phyloP scores from a whole-genome alignment of 2,113 vertebrate genomes.

The Triplophysa rosa region DNA sequence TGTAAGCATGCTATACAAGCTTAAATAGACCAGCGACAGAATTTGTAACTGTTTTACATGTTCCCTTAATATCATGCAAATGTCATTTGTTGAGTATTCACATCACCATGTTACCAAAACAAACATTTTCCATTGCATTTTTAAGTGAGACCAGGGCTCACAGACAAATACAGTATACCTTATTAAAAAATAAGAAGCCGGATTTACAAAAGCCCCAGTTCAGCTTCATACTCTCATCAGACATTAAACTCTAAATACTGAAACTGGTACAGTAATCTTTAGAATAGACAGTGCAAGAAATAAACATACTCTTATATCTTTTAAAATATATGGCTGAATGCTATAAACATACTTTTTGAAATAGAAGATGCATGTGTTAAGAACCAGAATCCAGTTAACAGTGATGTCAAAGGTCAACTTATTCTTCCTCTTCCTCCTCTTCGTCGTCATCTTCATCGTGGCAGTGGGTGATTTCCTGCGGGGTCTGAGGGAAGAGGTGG shows the following conservation, averaged over 20 bases:
- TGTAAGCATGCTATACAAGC: slow-evolving; percentile 29
- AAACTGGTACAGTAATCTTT: slow-evolving; percentile 8
- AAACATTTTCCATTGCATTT: not conserved
- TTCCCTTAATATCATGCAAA: slow-evolving; percentile 40
- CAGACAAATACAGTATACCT: not conserved
- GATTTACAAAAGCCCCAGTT: slow-evolving; percentile 34
- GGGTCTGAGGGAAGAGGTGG: slow-evolving; percentile 93
- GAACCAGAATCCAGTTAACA: slow-evolving; percentile 46
- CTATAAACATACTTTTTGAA: slow-evolving; percentile 12
- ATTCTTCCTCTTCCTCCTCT: slow-evolving; percentile 70
- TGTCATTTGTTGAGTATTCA: not conserved
- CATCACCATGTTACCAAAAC: not conserved
- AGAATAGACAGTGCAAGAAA: slow-evolving; percentile 9
- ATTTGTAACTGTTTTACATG: slow-evolving; percentile 17
- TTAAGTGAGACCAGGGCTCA: not conserved
- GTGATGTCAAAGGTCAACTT: slow-evolving; percentile 39
- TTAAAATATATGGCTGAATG: slow-evolving; percentile 34
- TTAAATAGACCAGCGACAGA: slow-evolving; percentile 1
- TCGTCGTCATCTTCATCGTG: slow-evolving; percentile 98
- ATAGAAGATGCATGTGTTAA: slow-evolving; percentile 39
- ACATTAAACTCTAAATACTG: slow-evolving; percentile 7
- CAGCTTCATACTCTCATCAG: slow-evolving; percentile 16
- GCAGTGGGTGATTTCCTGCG: slow-evolving; percentile 98
- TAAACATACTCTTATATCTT: not conserved
- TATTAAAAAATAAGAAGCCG: slow-evolving; percentile 34